phyloP scores from a whole-genome alignment of 1,140 invertebrate species.

The Tribolium castaneum region DNA sequence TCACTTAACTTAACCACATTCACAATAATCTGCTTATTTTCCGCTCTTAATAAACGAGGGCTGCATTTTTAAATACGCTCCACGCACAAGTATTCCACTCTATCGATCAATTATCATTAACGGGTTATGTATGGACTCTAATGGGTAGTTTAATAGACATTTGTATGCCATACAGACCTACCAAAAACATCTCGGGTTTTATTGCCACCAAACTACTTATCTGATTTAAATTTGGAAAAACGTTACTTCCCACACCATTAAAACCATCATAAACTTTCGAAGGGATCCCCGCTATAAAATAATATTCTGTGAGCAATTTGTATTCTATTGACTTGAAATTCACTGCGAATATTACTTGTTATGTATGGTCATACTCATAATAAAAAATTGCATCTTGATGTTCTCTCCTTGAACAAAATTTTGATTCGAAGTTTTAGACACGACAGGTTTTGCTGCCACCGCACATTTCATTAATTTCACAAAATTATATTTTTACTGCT shows the following conservation, averaged over 20 bases:
- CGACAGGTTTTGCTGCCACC: too few species aligned
- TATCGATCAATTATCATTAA: constrained; percentile 23
- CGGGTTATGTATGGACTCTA: constrained; percentile 22
- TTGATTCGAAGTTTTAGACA: not conserved
- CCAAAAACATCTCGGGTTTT: constrained; percentile 19
- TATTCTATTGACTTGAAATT: not conserved
- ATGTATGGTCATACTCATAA: not conserved
- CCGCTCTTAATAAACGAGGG: not conserved
- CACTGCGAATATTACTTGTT: not conserved
- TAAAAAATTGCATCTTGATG: not conserved
- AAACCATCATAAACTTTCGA: not conserved
- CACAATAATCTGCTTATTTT: constrained; percentile 21
- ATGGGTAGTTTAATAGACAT: constrained; percentile 18
- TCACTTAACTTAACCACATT: constrained; percentile 20
- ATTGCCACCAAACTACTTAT: not conserved
- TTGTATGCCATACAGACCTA: not conserved
- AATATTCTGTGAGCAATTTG: not conserved
- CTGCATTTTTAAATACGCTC: not conserved
- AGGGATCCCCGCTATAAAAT: not conserved
- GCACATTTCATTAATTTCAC: too few species aligned
- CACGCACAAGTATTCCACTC: not conserved
- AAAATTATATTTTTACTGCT: too few species aligned
- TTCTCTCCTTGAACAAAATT: not conserved
- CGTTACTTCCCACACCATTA: not conserved
- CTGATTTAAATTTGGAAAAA: constrained; percentile 2